phyloP scores from a whole-genome alignment of 2,888 invertebrate genomes.

The Polydrusus tereticollis region DNA sequence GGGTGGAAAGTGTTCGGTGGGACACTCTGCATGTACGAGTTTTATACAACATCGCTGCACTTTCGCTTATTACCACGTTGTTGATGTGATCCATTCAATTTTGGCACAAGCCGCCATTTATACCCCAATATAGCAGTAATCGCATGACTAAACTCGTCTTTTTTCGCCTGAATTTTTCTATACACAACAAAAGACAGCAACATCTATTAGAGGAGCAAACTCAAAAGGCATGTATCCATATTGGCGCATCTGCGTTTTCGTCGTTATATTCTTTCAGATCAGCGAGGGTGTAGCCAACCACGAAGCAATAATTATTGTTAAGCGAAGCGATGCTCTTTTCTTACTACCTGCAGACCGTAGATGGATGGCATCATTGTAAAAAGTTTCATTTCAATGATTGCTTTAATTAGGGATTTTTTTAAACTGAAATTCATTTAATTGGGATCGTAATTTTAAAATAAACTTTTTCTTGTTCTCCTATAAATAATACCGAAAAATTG shows the following conservation, averaged over 20 bases:
- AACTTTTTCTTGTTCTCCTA: too few species aligned
- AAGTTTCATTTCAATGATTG: too few species aligned
- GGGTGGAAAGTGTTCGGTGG: too few species aligned
- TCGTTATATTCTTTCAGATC: constrained; percentile 67
- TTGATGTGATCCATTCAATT: too few species aligned
- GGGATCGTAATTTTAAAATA: too few species aligned
- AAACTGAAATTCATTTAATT: too few species aligned
- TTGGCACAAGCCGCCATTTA: background rate
- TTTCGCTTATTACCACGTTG: too few species aligned
- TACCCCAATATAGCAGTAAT: background rate
- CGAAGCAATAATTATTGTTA: constrained; percentile 65
- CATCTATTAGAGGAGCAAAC: background rate
- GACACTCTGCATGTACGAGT: too few species aligned
- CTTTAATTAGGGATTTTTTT: too few species aligned
- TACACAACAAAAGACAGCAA: constrained; percentile 1
- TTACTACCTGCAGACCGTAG: constrained; percentile 4
- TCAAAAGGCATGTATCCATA: constrained; percentile 35
- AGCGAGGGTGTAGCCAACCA: constrained; percentile 66
- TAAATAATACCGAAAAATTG: too few species aligned
- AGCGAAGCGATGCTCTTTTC: constrained; percentile 55
- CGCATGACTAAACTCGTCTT: background rate
- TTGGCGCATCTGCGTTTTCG: constrained; percentile 55
- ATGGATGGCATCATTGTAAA: too few species aligned
- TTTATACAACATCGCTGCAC: too few species aligned
- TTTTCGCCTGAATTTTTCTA: background rate